These are phyloP conservation scores for Liolophura sinensis DNA, from an alignment of 1,140 invertebrate species.

Conservation along the genomic window DNA sequence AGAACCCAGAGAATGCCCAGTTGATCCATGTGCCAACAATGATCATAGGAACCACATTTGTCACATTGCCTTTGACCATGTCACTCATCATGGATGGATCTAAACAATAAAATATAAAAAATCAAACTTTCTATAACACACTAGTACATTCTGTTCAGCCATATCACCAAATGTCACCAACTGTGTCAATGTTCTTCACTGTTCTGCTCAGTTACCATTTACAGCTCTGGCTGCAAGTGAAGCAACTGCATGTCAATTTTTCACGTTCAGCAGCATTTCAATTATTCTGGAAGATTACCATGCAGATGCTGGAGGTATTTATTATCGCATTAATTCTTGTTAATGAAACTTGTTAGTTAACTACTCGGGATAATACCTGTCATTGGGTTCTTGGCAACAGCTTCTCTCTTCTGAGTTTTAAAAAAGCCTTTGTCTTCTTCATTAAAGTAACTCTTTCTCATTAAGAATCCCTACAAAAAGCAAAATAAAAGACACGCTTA, in stretches of 20 bases:
- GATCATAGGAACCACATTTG: slow-evolving; percentile 97
- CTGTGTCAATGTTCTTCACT: neutral
- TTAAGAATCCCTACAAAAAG: slow-evolving; percentile 79
- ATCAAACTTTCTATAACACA: neutral
- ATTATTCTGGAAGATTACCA: too few relatives aligned
- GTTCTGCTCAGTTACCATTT: neutral
- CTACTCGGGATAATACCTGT: slow-evolving; percentile 62
- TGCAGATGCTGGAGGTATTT: too few relatives aligned
- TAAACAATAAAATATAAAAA: slow-evolving; percentile 27
- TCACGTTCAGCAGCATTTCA: too few relatives aligned
- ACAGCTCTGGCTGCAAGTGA: neutral
- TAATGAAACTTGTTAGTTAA: too few relatives aligned
- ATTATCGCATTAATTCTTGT: too few relatives aligned
- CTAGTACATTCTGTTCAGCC: neutral
- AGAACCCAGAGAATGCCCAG: slow-evolving; percentile 99
- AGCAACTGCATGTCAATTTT: too few relatives aligned
- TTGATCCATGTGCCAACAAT: slow-evolving; percentile 99
- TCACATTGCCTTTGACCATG: slow-evolving; percentile 98
- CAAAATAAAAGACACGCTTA: slow-evolving; percentile 11
- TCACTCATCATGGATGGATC: slow-evolving; percentile 98
- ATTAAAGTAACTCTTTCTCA: slow-evolving; percentile 94
- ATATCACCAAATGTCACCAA: neutral
- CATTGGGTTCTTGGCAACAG: slow-evolving; percentile 89
- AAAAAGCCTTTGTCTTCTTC: slow-evolving; percentile 83
- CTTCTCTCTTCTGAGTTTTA: slow-evolving; percentile 79